These are phyloP conservation scores for Monopterus albus DNA, from an alignment of 2,113 vertebrate genomes.

Conservation along the genomic window DNA sequence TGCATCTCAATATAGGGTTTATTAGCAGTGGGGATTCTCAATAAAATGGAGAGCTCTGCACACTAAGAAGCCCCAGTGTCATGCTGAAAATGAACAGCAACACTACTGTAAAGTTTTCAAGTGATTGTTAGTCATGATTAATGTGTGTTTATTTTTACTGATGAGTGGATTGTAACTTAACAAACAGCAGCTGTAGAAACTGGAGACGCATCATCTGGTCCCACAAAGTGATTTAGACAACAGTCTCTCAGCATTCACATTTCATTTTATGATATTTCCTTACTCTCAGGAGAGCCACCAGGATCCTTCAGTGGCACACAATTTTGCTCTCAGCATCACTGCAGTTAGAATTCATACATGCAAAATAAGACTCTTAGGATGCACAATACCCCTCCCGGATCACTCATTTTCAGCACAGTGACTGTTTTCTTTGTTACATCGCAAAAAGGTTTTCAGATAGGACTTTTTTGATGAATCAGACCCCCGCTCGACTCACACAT, in stretches of 20 bases:
- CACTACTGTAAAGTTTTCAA: conserved; percentile 38
- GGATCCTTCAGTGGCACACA: not conserved
- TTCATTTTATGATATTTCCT: conserved; percentile 6
- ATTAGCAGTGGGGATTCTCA: conserved; percentile 50
- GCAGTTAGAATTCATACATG: conserved; percentile 26
- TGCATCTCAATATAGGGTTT: conserved; percentile 68
- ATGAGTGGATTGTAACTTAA: conserved; percentile 26
- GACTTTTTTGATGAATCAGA: conserved; percentile 2
- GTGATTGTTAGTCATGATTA: conserved; percentile 30
- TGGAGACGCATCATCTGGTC: not conserved
- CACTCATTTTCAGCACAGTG: conserved; percentile 12
- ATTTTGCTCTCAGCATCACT: not conserved
- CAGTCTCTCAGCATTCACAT: not conserved
- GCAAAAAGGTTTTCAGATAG: conserved; percentile 11
- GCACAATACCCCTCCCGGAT: not conserved
- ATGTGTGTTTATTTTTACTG: conserved; percentile 30
- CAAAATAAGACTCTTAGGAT: conserved; percentile 14
- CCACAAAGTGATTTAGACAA: no score
- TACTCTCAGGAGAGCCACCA: not conserved
- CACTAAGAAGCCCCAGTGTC: conserved; percentile 25
- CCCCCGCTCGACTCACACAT: conserved; percentile 3
- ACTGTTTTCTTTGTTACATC: not conserved
- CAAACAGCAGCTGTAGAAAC: conserved; percentile 21
- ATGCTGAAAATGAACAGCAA: conserved; percentile 20
- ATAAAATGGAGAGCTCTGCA: conserved; percentile 33